These are phyloP conservation scores for Palythoa caribaeorum DNA, from an alignment of 92 coral and sea anemone species.

Conservation along the genomic window DNA sequence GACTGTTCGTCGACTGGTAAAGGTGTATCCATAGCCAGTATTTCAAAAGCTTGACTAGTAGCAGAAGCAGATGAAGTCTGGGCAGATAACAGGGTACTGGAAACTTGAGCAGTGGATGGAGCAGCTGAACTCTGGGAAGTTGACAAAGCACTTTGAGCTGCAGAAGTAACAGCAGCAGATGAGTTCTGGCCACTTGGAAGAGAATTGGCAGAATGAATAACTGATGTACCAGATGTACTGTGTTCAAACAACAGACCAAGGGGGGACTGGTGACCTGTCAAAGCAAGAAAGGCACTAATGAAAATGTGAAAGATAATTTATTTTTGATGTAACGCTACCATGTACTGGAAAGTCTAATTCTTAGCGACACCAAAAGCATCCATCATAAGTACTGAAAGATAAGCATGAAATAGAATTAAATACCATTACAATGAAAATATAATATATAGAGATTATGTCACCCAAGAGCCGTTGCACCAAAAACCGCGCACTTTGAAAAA, in stretches of 20 bases:
- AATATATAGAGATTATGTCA: not conserved
- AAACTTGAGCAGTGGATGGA: not conserved
- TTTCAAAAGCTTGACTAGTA: not conserved
- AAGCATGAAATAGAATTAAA: not conserved
- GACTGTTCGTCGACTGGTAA: slow-evolving; percentile 20
- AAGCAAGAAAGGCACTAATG: slow-evolving; percentile 7
- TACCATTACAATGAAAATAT: not conserved
- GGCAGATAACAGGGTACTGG: slow-evolving; percentile 11
- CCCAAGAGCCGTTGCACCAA: too few species aligned
- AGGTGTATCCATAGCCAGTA: not conserved
- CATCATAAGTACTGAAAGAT: not conserved
- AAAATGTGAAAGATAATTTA: slow-evolving; percentile 17
- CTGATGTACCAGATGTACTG: not conserved
- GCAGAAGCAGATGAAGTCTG: slow-evolving; percentile 19
- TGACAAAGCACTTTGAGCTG: not conserved
- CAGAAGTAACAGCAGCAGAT: not conserved
- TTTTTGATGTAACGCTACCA: not conserved
- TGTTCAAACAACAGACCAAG: not conserved
- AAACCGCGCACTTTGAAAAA: too few species aligned
- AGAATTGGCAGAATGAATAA: not conserved
- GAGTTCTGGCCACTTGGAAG: slow-evolving; percentile 7
- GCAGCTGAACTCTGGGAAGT: not conserved
- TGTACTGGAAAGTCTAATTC: not conserved
- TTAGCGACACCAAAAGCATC: slow-evolving; percentile 10
- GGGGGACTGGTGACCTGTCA: slow-evolving; percentile 1